Base-by-base conservation (phyloP, 2,888 invertebrate species). In the Coronaproctus castanopsis region DNA sequence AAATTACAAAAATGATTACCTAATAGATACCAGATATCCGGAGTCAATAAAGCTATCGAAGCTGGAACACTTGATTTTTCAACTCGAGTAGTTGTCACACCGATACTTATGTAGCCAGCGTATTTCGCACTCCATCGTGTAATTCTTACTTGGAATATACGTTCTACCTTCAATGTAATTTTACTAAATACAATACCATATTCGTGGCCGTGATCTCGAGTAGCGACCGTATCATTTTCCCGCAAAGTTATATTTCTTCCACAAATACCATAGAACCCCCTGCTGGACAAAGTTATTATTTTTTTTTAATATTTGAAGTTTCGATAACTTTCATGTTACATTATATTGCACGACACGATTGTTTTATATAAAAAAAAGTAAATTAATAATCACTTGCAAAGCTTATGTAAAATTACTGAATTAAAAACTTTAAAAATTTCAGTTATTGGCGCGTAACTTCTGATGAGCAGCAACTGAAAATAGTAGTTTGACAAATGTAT, bases 71-170 rank as follows among this genome's bases (percentile, higher is more conserved):
- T 49, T 14, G 49, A 58, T 82, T 82, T 63, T 80, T 80, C 57
- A 83, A 73, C 67, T 80, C 83, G 68, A 70, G 63, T 58, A 21
- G 65, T 63, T 1, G 90, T 83, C 10, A 91, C 78, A 1, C 91
- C 91, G 70, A 91, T 79, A 62, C 80, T 80, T 54, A 91, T 74
- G 48, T 82, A 82, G 8, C 90, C 90, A 60, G 82, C 80, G 73
- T 80, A 81, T 58, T 80, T 78, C 2, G 75, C 72, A 54, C 78
- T 77, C 61, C 81, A 75, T 65, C 80, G 78, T 62, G 78, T 71
- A 58, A 87, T 57, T 22, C 63, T 59, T 60, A 87, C 81, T 76
- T 90, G 89, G 70, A 86, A 89, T 24, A 86, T 72, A 69, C 89
- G 87, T 64, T 85, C 86, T 57, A 79, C 74, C 48, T 80, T 80